A percentile compares a stretch with the other conserved stretches of the same genome.
phyloP scores from a whole-genome alignment of 2,113 vertebrate genomes.

The Isurus oxyrinchus region DNA sequence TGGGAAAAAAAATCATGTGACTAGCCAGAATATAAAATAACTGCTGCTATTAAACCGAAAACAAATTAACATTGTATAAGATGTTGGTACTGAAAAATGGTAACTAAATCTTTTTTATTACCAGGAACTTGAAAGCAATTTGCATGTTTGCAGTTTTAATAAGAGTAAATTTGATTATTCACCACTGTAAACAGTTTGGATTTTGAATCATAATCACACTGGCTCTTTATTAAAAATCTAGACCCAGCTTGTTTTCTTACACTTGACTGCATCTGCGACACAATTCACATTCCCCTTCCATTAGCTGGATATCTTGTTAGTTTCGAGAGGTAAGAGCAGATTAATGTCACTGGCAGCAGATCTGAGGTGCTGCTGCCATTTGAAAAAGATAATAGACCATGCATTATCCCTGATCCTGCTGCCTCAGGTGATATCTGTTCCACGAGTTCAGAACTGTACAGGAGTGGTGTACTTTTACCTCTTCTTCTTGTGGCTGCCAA shows the following conservation, averaged over 20 bases:
- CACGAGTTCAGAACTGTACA: background rate
- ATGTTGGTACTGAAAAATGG: background rate
- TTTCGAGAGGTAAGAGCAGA: background rate
- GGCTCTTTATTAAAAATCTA: background rate
- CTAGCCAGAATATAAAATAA: background rate
- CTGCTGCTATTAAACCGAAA: background rate
- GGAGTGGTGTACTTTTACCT: background rate
- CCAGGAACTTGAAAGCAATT: background rate
- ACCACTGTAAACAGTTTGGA: too few species aligned
- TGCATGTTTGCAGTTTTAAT: background rate
- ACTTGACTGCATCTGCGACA: background rate
- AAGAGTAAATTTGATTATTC: background rate
- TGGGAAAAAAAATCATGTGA: background rate
- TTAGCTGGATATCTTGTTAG: background rate
- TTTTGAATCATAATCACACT: background rate
- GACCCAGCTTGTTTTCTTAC: background rate
- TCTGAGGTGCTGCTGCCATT: background rate
- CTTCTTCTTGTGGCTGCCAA: too few species aligned
- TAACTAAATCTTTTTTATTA: background rate
- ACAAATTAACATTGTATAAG: background rate
- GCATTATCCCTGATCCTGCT: background rate
- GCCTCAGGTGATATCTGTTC: background rate
- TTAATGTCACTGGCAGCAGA: background rate
- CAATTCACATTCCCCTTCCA: background rate
- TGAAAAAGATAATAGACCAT: background rate